Percentiles rank a stretch among this genome's conserved stretches.
phyloP scores from a whole-genome alignment of 2,888 invertebrate species.

The Cataglyphis albicans region DNA sequence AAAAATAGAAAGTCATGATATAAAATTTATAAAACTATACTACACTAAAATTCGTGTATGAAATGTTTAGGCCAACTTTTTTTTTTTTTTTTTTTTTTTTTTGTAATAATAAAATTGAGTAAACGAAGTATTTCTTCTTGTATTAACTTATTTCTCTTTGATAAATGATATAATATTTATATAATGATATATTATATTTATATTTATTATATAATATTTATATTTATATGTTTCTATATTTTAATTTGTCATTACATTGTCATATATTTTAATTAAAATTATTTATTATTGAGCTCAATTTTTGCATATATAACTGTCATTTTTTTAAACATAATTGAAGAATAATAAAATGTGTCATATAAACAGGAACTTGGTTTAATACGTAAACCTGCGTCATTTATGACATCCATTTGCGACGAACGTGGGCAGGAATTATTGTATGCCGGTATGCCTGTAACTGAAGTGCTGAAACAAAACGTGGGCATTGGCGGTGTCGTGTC shows the following conservation, averaged over 20 bases:
- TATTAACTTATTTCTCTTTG: neutral
- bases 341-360: neutral
- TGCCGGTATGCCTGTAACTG: constrained; percentile 96
- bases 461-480: constrained; percentile 96
- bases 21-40: neutral
- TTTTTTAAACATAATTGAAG: neutral
- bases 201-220: no score
- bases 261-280: neutral
- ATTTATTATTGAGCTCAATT: neutral
- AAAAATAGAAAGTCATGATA: neutral
- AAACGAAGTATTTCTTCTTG: neutral
- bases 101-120: neutral
- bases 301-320: neutral
- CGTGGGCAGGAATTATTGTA: constrained; percentile 98
- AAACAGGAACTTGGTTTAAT: constrained; percentile 97
- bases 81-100: no score
- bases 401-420: constrained; percentile 99
- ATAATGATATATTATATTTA: no score
- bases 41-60: neutral
- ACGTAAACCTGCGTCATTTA: constrained; percentile 99
- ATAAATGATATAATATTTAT: neutral
- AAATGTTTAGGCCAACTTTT: neutral
- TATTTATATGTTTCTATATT: neutral
- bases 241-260: neutral
- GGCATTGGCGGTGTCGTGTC: constrained; percentile 99